Base-by-base conservation (phyloP, 2,113 vertebrate genomes). In the Nerophis ophidion region DNA sequence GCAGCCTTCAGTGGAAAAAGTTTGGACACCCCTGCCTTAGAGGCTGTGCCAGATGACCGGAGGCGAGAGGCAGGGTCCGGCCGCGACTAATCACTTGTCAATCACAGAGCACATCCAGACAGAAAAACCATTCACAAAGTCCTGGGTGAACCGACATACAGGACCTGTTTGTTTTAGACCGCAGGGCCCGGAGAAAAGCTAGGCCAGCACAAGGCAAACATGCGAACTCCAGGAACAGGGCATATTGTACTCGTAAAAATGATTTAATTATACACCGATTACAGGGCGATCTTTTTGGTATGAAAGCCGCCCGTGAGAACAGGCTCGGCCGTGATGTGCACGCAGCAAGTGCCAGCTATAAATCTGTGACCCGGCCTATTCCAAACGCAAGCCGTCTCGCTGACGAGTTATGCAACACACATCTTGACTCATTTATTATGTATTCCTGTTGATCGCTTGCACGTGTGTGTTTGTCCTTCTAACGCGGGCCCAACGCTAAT, bases 371-470 rank as follows among this genome's bases (percentile, higher is more conserved):
- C 1, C 3, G 14, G 49, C 33, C 33, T 6, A 19, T 17, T 56
- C 36, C 54, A 42, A 42, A 2, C 2, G 9, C 26, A 7, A 7
- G n/a, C 38, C 1, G 11, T 19, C 33, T 42, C 40, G 16, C 36
- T 13, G 54, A 19, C 19, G 17, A 17, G 36, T 56, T 42, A 56
- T 56, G 36, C 38, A 42, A 56, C 38, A 12, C 15, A 17, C 54
- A 56, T 56, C 54, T 56, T 56, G 54, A 56, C 36, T 56, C 54
- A 56, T 56, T 56, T 42, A 56, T 16, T 16, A 56, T 42, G n/a
- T 56, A 40, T 19, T 56, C 17, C 19, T 16, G 6, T 56, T 56
- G 54, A 56, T 56, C 36, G 7, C 54, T 42, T 9, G 54, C 54
- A 42, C 17, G 8, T 56, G 54, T 42, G 36, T 19, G 17, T 56